A percentile compares a stretch with the other conserved stretches of the same genome.
These are phyloP conservation scores for Glaucidium brasilianum DNA, from an alignment of 2,113 vertebrate species.

Conservation along the genomic window DNA sequence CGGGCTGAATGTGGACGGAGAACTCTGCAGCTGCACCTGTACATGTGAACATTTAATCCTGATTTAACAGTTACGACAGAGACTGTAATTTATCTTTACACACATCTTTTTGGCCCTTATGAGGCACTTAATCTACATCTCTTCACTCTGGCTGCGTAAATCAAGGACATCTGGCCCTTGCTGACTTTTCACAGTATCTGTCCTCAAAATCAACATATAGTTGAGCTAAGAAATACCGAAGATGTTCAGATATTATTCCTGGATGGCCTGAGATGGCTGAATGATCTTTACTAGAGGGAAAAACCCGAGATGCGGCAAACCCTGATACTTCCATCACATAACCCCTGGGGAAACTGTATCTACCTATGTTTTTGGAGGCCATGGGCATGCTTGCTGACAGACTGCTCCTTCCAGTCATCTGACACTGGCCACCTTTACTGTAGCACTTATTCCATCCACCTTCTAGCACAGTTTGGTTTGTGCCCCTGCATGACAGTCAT, in stretches of 20 bases:
- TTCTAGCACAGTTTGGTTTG: background rate
- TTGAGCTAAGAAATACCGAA: background rate
- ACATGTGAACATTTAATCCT: background rate
- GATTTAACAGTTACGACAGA: background rate
- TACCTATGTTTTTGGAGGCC: background rate
- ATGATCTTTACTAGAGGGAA: background rate
- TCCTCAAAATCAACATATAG: background rate
- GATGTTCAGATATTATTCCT: background rate
- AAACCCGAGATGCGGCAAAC: background rate
- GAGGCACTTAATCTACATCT: background rate
- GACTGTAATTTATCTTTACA: background rate
- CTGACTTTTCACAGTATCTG: background rate
- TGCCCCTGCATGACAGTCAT: background rate
- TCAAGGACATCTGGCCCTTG: slow-evolving; percentile 7
- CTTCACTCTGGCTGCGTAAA: background rate
- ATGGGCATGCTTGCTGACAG: background rate
- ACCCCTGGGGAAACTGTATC: background rate
- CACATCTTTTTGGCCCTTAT: background rate
- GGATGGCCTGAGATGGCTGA: background rate
- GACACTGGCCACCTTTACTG: background rate
- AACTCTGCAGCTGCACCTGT: slow-evolving; percentile 14
- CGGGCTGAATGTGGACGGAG: background rate
- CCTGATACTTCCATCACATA: background rate
- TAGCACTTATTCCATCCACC: background rate
- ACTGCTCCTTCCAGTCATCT: background rate